Evolutionary conservation across 2,797 vertebrate genomes (phyloP), one percentile per base, ranked within the genome.

Genomic region (Tragopan temminckii): DNA sequence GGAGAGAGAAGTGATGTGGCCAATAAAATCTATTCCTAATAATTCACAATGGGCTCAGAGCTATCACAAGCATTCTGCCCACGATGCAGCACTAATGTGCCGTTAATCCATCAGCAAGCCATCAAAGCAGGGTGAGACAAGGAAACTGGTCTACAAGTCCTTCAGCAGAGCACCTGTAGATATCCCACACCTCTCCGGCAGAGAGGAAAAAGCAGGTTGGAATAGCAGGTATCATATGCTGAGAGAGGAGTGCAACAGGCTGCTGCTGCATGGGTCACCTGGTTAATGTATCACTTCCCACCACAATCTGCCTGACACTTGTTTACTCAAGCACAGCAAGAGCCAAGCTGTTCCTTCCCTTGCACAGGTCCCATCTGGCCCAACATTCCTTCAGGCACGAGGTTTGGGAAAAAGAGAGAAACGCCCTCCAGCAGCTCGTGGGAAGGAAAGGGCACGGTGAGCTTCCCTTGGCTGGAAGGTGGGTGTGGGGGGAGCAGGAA

Each of bases 331-430:
- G 80, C 92, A 64, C 83, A 35, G 58, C 1, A 50, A 76, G 67
- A 82, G n/a, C 85, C 50, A 45, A 84, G 86, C 94, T 92, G 80
- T 66, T 88, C 27, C 74, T n/a, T 76, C 10, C 69, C 33, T 48
- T 40, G 7, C 24, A 3, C 66, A 4, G 9, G 1, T 29, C 55
- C 85, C 85, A 80, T 27, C 93, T 90, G 90, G 62, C 24, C 90
- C 35, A 55, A 16, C 78, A 31, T 4, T 57, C 43, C 78, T 80
- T 62, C 53, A 75, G 46, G 62, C 18, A 9, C 0, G 17, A 58
- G n/a, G 38, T 8, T 1, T 71, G 13, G 43, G 50, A 18, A 27
- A 18, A 40, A 4, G 7, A 33, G 6, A 77, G 71, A 19, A 57
- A 42, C 40, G 6, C 35, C 58, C 35, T 24, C 36, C 15, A 63